Base-by-base conservation (phyloP, 1,140 invertebrate species). In the Drosophila murphyi region DNA sequence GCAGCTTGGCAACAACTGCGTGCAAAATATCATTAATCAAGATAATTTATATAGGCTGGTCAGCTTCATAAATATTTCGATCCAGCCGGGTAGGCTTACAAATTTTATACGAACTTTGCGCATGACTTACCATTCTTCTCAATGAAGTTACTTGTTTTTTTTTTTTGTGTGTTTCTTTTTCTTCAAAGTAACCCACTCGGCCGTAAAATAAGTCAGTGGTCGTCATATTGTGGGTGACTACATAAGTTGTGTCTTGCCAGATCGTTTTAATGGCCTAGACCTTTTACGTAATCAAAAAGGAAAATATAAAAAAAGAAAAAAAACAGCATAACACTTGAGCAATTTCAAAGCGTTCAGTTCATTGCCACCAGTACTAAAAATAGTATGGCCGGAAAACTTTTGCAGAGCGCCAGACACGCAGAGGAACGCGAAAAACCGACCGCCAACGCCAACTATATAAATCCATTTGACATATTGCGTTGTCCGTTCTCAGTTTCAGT, bases 21-120 rank as follows among this genome's bases (percentile, higher is more conserved):
- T 88, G 83, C 85, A 89, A 85, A 88, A 83, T 85, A 69, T 71
- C 83, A 88, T 88, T 85, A 89, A 89, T 88, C 83, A 88, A 81
- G 76, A 59, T 89, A 89, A 88, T 88, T 89, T 88, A 88, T 88
- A 89, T 89, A 71, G 77, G 61, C 73, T 78, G 55, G 63, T 50
- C 67, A 56, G 71, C 73, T 83, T 78, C 77, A 88, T 88, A 88
- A 89, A 88, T 72, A 73, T 82, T 61, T 69, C 78, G 74, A 64
- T 55, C 51, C 67, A 71, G 71, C 59, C 50, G 65, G 62, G 50
- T 75, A 59, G 57, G 76, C 48, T 80, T 83, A 83, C 78, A 63
- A 87, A 80, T 54, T 76, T 75, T 52, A 51, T 20, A 51, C 57
- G 47, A 78, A 81, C 67, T 88, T 87, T 77, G 83, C 80, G 85